Evolutionary conservation across 2,888 invertebrate species (phyloP), one percentile per base, ranked within the genome.

Genomic region (Zaprionus obscuricornis): DNA sequence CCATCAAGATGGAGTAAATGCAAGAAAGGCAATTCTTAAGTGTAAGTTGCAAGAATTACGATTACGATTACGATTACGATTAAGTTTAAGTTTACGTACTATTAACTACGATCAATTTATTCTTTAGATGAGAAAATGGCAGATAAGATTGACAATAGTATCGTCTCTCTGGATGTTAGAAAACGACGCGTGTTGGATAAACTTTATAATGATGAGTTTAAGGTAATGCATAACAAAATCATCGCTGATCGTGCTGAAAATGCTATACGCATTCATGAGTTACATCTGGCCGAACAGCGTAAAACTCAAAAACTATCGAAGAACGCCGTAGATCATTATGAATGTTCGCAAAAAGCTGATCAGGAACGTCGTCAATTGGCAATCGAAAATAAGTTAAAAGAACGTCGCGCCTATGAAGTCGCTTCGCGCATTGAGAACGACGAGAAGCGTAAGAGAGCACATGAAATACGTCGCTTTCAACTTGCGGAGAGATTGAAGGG

Each of bases 331-430:
- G 51, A 57, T 0, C 58, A 33, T 3, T 63, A 66, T 11, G 51
- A 64, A 0, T 46, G 39, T 1, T 50, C 67, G 18, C n/a, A 39
- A 5, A 11, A 45, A 20, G 37, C 42, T 5, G 85, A 81, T 11
- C 58, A 74, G 3, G 62, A 3, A 3, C 50, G 67, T 0, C 83
- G 85, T 0, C 45, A 73, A 13, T 63, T 73, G 10, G 16, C 57
- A 3, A 1, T 14, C 0, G 1, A 55, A 10, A n/a, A 47, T 0
- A 8, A 85, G 7, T 27, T 57, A 17, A 60, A 20, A 3, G 13
- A 88, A 45, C 79, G 78, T 0, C 58, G 70, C 4, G 59, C 60
- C 4, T 72, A 62, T 17, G 66, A 86, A 37, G 31, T 42, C 2
- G 54, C 57, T 2, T 66, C 73, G 4, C 62, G 56, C 2, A 11